Conservation (phyloP, 2,888 invertebrate species). For the Merodon equestris region DNA sequence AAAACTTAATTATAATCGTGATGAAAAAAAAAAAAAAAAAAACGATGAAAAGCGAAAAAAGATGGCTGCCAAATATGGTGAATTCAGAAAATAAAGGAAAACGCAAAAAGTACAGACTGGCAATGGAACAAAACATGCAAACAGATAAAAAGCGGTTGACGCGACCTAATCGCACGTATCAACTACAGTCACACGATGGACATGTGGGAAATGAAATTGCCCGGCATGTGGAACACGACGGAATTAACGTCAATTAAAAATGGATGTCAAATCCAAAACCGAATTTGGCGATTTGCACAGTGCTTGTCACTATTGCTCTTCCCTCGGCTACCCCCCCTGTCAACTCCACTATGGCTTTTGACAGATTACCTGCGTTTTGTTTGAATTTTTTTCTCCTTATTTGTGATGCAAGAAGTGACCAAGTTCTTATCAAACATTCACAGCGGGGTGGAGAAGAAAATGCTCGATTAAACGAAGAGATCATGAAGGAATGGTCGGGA, state of each 20-base stretch:
- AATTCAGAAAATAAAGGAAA: conserved; percentile 27
- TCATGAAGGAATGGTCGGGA: not conserved
- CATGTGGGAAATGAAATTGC: not conserved
- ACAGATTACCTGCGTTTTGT: not conserved
- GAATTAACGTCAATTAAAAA: conserved; percentile 52
- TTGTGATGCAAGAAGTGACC: not conserved
- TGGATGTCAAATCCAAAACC: conserved; percentile 40
- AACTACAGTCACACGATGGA: not conserved
- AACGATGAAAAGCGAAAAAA: conserved; percentile 27
- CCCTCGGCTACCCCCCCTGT: no score
- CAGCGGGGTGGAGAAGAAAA: not conserved
- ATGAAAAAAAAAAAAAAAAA: conserved; percentile 4
- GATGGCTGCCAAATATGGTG: conserved; percentile 57
- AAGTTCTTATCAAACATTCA: not conserved
- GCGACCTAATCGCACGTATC: no score
- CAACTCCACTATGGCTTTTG: not conserved
- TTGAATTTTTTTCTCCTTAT: no score
- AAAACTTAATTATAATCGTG: conserved; percentile 16
- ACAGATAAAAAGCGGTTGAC: not conserved
- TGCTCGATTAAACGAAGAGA: not conserved
- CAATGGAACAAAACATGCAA: conserved; percentile 38
- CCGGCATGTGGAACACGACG: conserved; percentile 36
- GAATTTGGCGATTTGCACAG: not conserved
- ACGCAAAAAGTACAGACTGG: conserved; percentile 24
- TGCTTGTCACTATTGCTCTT: no score